Percentiles rank a stretch among this genome's conserved stretches.
Conservation (phyloP, 2,888 invertebrate genomes). For the Polylopha cassiicola region DNA sequence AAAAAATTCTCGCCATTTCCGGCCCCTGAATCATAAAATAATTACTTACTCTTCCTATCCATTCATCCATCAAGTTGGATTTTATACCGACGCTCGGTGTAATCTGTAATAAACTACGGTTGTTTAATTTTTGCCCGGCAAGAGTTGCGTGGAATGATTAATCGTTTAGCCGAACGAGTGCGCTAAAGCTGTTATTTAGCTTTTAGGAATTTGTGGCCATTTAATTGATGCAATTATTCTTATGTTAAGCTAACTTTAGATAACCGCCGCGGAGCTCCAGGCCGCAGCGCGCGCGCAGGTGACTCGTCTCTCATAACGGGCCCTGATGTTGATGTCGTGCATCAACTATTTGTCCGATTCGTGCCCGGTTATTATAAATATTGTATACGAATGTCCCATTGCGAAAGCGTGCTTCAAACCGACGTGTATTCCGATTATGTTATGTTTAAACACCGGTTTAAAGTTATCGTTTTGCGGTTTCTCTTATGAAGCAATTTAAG, state of each 20-base stretch:
- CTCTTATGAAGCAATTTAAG: constrained; percentile 12
- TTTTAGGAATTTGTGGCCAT: constrained; percentile 34
- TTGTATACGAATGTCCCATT: constrained; percentile 41
- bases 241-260: constrained; percentile 26
- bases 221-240: constrained; percentile 39
- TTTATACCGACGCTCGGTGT: constrained; percentile 34
- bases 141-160: constrained; percentile 40
- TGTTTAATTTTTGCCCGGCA: constrained; percentile 39
- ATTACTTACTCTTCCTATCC: constrained; percentile 38
- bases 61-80: constrained; percentile 51
- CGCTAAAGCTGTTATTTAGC: constrained; percentile 40
- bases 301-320: constrained; percentile 48
- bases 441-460: constrained; percentile 3
- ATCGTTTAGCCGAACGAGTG: constrained; percentile 37
- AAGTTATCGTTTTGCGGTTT: constrained; percentile 8
- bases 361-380: constrained; percentile 46
- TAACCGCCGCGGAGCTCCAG: constrained; percentile 10
- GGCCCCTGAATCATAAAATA: constrained; percentile 41
- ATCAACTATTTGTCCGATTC: constrained; percentile 56
- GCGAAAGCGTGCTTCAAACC: constrained; percentile 48
- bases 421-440: constrained; percentile 47
- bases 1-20: constrained; percentile 34
- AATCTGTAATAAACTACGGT: constrained; percentile 40
- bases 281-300: constrained; percentile 29
- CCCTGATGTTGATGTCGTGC: constrained; percentile 55